These are phyloP conservation scores for Acronicta psi DNA, from an alignment of 2,888 invertebrate genomes.

Conservation along the genomic window DNA sequence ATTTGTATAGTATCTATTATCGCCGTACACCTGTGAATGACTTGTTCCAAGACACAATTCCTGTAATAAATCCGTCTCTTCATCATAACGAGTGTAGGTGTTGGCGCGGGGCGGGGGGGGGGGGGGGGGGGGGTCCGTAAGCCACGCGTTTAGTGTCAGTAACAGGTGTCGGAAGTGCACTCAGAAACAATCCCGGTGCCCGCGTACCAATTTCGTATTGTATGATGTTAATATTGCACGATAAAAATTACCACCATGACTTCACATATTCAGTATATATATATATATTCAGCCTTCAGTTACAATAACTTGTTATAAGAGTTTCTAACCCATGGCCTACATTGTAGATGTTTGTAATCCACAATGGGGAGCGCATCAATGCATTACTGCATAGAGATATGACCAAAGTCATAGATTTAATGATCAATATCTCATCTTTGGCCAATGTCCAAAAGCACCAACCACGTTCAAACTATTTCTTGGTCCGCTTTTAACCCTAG, in stretches of 20 bases:
- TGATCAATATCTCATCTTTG: too few relatives aligned
- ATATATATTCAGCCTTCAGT: too few relatives aligned
- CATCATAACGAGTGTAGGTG: slow-evolving; percentile 22
- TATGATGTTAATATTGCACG: not conserved
- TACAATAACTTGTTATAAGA: too few relatives aligned
- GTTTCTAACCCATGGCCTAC: too few relatives aligned
- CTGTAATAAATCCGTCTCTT: slow-evolving; percentile 28
- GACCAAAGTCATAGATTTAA: too few relatives aligned
- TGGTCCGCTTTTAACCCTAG: too few relatives aligned
- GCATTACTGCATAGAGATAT: too few relatives aligned
- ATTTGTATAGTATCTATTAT: slow-evolving; percentile 25
- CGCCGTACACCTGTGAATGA: slow-evolving; percentile 29
- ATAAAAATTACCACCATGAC: too few relatives aligned
- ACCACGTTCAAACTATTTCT: too few relatives aligned
- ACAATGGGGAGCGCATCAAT: too few relatives aligned
- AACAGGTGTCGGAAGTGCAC: slow-evolving; percentile 27
- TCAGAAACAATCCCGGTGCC: slow-evolving; percentile 1
- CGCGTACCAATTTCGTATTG: not conserved
- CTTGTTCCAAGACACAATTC: slow-evolving; percentile 24
- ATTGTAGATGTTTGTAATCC: too few relatives aligned
- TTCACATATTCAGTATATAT: not conserved
- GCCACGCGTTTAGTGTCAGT: slow-evolving; percentile 4
- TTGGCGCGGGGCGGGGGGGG: not conserved
- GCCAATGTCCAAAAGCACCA: too few relatives aligned
- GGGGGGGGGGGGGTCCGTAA: not conserved